These are phyloP conservation scores for Stenodera caucasica DNA, from an alignment of 2,888 invertebrate genomes.

Conservation along the genomic window DNA sequence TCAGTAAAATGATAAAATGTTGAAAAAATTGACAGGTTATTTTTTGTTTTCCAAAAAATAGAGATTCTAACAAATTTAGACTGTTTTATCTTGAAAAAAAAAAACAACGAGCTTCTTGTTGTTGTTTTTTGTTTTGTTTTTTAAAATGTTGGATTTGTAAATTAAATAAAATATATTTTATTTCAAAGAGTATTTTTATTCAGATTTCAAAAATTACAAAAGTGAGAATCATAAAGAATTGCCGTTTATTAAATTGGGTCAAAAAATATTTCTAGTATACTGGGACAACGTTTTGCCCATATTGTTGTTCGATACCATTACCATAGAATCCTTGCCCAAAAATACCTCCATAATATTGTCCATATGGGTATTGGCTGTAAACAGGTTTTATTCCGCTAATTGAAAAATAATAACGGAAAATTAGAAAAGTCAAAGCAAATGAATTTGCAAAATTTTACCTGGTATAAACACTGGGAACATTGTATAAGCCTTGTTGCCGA, in stretches of 20 bases:
- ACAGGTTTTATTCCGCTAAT: neutral
- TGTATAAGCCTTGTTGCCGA: neutral
- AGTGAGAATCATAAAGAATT: neutral
- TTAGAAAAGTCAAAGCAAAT: too few relatives aligned
- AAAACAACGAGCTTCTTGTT: too few relatives aligned
- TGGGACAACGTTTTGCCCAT: neutral
- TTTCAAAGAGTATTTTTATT: neutral
- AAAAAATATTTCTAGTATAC: neutral
- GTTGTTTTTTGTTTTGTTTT: too few relatives aligned
- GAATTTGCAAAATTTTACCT: too few relatives aligned
- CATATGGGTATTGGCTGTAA: neutral
- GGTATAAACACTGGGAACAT: neutral
- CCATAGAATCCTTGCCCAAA: neutral
- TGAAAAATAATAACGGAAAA: neutral
- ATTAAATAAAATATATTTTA: too few relatives aligned
- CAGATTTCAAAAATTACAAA: neutral
- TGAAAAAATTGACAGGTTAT: too few relatives aligned
- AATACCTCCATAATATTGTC: neutral
- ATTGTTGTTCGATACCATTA: neutral
- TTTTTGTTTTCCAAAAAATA: too few relatives aligned
- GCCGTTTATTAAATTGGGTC: neutral
- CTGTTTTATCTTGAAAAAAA: too few relatives aligned
- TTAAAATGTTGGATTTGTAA: too few relatives aligned
- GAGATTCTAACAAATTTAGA: too few relatives aligned
- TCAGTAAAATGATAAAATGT: too few relatives aligned